Percentiles rank a stretch among this genome's conserved stretches.
Conservation (phyloP, 1,140 invertebrate genomes). For the Delia radicum region DNA sequence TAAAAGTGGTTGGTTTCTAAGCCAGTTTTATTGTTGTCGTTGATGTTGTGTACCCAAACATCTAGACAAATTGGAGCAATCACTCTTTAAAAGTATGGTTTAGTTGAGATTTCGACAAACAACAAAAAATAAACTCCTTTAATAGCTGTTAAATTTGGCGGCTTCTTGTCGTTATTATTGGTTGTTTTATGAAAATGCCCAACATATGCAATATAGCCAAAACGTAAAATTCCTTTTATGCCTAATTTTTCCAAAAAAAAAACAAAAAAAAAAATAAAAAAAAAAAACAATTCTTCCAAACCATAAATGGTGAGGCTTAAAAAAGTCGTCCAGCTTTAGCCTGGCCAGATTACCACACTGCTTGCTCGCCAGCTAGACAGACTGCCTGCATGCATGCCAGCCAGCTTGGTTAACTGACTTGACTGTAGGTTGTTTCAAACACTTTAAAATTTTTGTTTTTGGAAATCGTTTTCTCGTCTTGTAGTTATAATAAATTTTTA, state of each 20-base stretch:
- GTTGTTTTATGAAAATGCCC: not conserved
- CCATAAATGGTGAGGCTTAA: not conserved
- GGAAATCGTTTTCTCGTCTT: not conserved
- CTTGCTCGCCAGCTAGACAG: not conserved
- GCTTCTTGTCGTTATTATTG: constrained; percentile 21
- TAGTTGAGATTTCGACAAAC: not conserved
- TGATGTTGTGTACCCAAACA: constrained; percentile 2
- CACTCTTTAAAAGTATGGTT: not conserved
- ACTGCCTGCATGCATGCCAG: not conserved
- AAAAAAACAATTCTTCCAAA: not conserved
- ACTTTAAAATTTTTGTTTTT: not conserved
- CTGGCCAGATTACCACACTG: not conserved
- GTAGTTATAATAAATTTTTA: constrained; percentile 15
- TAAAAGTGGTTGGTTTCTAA: not conserved
- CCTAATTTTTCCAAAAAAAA: too few species aligned
- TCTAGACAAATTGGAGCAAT: constrained; percentile 24
- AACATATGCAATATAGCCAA: not conserved
- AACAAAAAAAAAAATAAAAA: not conserved
- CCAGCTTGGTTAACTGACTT: not conserved
- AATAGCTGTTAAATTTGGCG: constrained; percentile 21
- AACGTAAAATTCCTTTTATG: not conserved
- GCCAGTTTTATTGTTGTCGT: not conserved
- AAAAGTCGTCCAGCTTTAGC: not conserved
- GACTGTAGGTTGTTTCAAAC: not conserved
- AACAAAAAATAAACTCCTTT: constrained; percentile 16